phyloP scores from a whole-genome alignment of 2,888 invertebrate species.

The Monoplex corrugatus region DNA sequence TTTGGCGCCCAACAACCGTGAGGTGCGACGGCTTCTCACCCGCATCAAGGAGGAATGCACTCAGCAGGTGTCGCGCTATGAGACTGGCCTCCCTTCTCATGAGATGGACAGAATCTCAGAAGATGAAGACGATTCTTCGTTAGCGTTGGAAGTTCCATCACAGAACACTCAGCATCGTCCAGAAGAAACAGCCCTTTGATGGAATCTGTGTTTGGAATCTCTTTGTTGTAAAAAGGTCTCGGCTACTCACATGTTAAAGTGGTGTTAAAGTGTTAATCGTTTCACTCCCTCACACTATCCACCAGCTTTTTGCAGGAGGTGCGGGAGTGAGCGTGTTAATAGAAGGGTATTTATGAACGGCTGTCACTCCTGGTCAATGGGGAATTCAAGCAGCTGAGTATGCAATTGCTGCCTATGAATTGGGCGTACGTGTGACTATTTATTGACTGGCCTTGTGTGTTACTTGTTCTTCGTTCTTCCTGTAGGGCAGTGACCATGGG shows the following conservation, averaged over 20 bases:
- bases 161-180: slow-evolving; percentile 46
- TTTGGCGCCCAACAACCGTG: slow-evolving; percentile 87
- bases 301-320: not conserved
- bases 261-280: not conserved
- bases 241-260: too few species aligned
- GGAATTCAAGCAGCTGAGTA: not conserved
- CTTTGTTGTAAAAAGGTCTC: too few species aligned
- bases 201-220: not conserved
- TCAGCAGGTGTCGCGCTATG: slow-evolving; percentile 69
- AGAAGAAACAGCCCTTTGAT: slow-evolving; percentile 60
- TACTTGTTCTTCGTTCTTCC: not conserved
- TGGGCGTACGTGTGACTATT: not conserved
- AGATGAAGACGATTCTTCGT: slow-evolving; percentile 59
- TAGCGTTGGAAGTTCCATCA: slow-evolving; percentile 40
- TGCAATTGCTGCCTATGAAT: slow-evolving; percentile 3
- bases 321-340: not conserved
- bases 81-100: slow-evolving; percentile 48
- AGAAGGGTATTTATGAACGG: not conserved
- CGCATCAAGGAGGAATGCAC: slow-evolving; percentile 87
- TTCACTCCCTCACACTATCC: too few species aligned
- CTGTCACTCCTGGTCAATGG: not conserved
- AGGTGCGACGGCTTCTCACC: slow-evolving; percentile 88
- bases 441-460: not conserved
- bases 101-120: slow-evolving; percentile 64
- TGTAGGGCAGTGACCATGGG: too few species aligned